Base-by-base conservation (phyloP, 2,797 vertebrate species). In the Eulemur mongoz region DNA sequence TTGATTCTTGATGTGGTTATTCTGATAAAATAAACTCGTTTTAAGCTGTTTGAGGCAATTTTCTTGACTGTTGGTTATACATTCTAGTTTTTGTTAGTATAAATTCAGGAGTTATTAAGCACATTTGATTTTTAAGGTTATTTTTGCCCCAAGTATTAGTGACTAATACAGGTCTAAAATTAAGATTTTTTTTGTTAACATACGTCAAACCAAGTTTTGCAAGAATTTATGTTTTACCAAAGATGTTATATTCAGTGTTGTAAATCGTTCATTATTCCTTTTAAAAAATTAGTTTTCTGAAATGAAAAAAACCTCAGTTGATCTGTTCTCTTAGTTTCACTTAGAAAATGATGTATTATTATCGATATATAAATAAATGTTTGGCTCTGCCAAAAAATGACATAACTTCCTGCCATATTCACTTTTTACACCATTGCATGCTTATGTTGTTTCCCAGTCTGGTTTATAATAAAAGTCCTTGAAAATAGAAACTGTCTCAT, bases 141-240 rank as follows among this genome's bases (percentile, higher is more conserved):
- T 85, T 94, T 96, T 95, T 96, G 35, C 23, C 45, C 50, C 5
- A 82, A 13, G 43, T 82, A 75, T 86, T 89, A 91, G 25, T 89
- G 78, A 93, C 14, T 96, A 50, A 15, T 59, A 78, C 1, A 85
- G 9, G 52, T 52, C 23, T 87, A 75, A 97, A 91, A 43, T 75
- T 96, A 57, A 83, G 59, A 75, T 50, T 91, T 82, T 97, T 96
- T 97, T 95, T 82, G 12, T 89, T 86, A 90, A 81, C 4, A 17
- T 95, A 65, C 18, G 27, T 75, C 32, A 93, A 35, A 59, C 84
- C 38, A 91, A 96, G 87, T 57, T 72, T 30, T 67, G 2, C 7
- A 32, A n/a, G 40, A 81, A 50, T 89, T 80, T n/a, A 12, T 72
- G 22, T 93, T 91, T 93, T 79, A 54, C 27, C 5, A 27, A 65